Conservation (phyloP, 2,888 invertebrate genomes). For the Dioctria rufipes region DNA sequence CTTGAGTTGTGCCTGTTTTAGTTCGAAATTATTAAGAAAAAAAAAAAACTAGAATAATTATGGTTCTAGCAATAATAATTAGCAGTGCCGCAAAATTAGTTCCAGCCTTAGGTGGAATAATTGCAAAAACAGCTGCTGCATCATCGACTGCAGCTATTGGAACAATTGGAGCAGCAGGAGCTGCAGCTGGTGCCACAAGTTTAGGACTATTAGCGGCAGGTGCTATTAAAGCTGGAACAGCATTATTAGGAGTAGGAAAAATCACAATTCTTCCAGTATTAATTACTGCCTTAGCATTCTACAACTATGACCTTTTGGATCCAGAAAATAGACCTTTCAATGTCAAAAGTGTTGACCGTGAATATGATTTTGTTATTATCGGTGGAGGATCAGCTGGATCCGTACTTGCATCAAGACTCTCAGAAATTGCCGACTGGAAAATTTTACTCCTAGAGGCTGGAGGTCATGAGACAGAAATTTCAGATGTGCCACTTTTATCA, state of each 20-base stretch:
- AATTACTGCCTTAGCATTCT: conserved; percentile 84
- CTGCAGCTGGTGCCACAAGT: conserved; percentile 71
- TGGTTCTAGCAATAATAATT: conserved; percentile 67
- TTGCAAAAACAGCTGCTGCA: conserved; percentile 69
- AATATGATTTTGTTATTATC: conserved; percentile 87
- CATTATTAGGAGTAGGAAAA: conserved; percentile 81
- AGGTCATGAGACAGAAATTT: conserved; percentile 88
- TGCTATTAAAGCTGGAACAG: conserved; percentile 81
- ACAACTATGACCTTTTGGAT: conserved; percentile 88
- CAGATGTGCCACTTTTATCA: conserved; percentile 89
- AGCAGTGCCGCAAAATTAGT: conserved; percentile 65
- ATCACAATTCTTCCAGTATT: conserved; percentile 82
- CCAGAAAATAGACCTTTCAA: conserved; percentile 87
- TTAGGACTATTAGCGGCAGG: conserved; percentile 72
- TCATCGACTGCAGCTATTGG: conserved; percentile 63
- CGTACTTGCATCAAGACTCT: conserved; percentile 85
- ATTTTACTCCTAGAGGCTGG: conserved; percentile 88
- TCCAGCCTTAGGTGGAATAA: conserved; percentile 66
- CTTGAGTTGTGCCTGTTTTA: background rate
- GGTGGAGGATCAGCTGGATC: conserved; percentile 90
- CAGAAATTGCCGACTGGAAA: conserved; percentile 85
- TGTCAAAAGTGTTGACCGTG: conserved; percentile 76
- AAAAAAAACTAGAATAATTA: conserved; percentile 10
- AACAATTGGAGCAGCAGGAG: conserved; percentile 65
- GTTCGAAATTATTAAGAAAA: background rate